phyloP scores from a whole-genome alignment of 2,113 vertebrate genomes.

The Brachirus orientalis region DNA sequence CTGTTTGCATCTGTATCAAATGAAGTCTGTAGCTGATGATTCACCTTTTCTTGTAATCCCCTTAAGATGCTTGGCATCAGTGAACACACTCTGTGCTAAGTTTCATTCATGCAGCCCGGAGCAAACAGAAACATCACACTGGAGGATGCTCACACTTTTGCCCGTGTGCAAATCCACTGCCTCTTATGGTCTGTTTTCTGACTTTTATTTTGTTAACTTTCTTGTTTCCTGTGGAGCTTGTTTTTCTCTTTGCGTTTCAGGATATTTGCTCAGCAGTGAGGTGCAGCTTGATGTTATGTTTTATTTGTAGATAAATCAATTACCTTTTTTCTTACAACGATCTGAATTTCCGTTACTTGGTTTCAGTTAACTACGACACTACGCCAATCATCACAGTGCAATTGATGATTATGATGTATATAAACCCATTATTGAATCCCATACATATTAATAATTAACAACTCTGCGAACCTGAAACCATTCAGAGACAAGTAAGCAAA shows the following conservation, averaged over 20 bases:
- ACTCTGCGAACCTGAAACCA: slow-evolving; percentile 8
- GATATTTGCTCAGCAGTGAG: no score
- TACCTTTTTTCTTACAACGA: no score
- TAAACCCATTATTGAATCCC: neutral
- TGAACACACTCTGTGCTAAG: slow-evolving; percentile 30
- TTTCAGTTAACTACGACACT: no score
- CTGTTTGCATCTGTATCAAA: slow-evolving; percentile 6
- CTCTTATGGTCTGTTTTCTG: no score
- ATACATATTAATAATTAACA: slow-evolving; percentile 14
- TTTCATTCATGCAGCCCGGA: slow-evolving; percentile 39
- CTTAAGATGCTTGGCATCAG: slow-evolving; percentile 45
- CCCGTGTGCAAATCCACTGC: neutral
- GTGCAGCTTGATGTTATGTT: no score
- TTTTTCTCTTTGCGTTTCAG: no score
- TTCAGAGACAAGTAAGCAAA: slow-evolving; percentile 4
- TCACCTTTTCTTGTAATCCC: slow-evolving; percentile 47
- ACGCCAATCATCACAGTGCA: no score
- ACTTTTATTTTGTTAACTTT: no score
- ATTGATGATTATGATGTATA: neutral
- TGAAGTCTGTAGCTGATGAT: slow-evolving; percentile 25
- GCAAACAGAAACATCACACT: slow-evolving; percentile 19
- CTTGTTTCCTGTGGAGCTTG: no score
- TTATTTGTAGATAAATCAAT: no score
- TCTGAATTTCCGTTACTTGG: no score
- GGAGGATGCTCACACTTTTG: neutral